Conservation (phyloP, 1,140 invertebrate species). For the Hyposmocoma kahamanoa region DNA sequence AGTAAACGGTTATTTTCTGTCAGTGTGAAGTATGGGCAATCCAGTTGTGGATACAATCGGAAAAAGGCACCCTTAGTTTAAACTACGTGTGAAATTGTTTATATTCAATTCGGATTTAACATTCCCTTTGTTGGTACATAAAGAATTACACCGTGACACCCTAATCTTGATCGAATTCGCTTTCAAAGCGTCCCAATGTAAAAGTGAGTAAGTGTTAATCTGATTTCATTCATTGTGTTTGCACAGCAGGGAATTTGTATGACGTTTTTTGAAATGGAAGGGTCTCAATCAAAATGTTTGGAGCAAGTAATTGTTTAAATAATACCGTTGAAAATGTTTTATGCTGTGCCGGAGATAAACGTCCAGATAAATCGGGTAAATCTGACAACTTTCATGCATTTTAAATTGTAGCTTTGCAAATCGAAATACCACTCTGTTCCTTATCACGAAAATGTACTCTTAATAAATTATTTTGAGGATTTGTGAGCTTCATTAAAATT, state of each 20-base stretch:
- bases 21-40: not conserved
- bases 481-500: not conserved
- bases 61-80: slow-evolving; percentile 19
- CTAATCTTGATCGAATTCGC: slow-evolving; percentile 61
- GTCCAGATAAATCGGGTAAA: not conserved
- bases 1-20: not conserved
- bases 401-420: not conserved
- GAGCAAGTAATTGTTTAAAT: not conserved
- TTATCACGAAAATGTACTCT: not conserved
- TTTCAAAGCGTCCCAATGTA: slow-evolving; percentile 45
- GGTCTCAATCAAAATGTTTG: slow-evolving; percentile 10
- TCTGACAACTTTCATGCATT: not conserved
- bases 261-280: slow-evolving; percentile 28
- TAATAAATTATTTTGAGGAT: not conserved
- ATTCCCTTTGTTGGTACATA: slow-evolving; percentile 45
- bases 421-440: not conserved
- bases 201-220: slow-evolving; percentile 62
- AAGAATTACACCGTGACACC: slow-evolving; percentile 55
- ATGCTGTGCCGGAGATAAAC: not conserved
- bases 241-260: slow-evolving; percentile 38
- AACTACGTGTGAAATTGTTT: slow-evolving; percentile 42
- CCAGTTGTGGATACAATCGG: slow-evolving; percentile 23
- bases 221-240: slow-evolving; percentile 63
- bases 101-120: slow-evolving; percentile 35
- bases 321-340: not conserved